A percentile compares a stretch with the other conserved stretches of the same genome.
Conservation (phyloP, 2,888 invertebrate species). For the Caenorhabditis sp. region DNA sequence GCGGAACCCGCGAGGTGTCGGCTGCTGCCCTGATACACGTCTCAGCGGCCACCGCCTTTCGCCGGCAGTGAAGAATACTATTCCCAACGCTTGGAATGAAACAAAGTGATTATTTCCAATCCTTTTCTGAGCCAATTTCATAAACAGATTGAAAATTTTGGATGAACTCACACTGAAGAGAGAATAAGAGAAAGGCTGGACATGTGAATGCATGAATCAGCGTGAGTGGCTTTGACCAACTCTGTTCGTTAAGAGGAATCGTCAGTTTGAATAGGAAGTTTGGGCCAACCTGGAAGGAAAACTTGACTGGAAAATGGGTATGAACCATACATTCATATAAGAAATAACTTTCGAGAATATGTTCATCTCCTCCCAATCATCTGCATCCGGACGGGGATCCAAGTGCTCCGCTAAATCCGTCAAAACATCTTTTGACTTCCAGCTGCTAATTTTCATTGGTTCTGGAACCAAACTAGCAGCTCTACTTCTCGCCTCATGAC, state of each 20-base stretch:
- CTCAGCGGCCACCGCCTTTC: neutral
- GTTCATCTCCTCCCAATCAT: constrained; percentile 67
- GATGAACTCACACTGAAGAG: constrained; percentile 73
- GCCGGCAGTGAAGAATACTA: constrained; percentile 55
- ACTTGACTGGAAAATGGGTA: neutral
- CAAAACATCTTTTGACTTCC: constrained; percentile 46
- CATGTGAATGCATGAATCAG: constrained; percentile 85
- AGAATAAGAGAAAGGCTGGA: constrained; percentile 83
- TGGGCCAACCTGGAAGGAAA: constrained; percentile 84
- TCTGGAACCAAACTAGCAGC: constrained; percentile 68
- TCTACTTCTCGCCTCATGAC: constrained; percentile 71
- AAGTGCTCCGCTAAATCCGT: constrained; percentile 52
- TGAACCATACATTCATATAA: constrained; percentile 49
- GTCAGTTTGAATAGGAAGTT: constrained; percentile 86
- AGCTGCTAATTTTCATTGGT: constrained; percentile 56
- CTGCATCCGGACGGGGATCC: constrained; percentile 61
- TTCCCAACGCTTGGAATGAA: constrained; percentile 69
- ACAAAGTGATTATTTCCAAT: constrained; percentile 62
- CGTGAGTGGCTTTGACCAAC: constrained; percentile 86
- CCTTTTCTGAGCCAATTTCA: constrained; percentile 62
- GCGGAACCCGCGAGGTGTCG: constrained; percentile 55
- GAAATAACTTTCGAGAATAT: constrained; percentile 55
- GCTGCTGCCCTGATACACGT: constrained; percentile 30
- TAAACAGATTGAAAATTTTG: neutral
- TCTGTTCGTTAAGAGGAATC: constrained; percentile 85